These are phyloP conservation scores for Drosophila ercepeae DNA, from an alignment of 1,140 invertebrate genomes.

Conservation along the genomic window DNA sequence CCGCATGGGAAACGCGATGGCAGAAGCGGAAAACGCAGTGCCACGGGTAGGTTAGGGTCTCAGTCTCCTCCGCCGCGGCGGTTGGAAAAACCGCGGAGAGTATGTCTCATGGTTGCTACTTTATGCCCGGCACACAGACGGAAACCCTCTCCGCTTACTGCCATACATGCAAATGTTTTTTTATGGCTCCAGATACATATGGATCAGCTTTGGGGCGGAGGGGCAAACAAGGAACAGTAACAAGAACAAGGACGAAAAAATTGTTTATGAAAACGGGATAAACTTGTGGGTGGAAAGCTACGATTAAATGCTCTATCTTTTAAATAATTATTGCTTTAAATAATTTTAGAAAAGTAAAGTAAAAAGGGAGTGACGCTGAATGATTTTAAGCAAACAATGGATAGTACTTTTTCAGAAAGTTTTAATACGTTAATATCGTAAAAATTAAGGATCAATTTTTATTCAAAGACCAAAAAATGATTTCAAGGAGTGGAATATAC, in stretches of 20 bases:
- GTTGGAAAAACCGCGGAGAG: slow-evolving; percentile 10
- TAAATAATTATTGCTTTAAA: neutral
- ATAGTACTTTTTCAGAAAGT: no score
- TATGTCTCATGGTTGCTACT: slow-evolving; percentile 47
- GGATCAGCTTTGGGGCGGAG: slow-evolving; percentile 18
- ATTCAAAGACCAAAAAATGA: no score
- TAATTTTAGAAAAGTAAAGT: neutral
- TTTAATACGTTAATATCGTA: no score
- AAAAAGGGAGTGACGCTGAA: no score
- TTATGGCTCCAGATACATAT: slow-evolving; percentile 41
- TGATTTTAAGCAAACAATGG: no score
- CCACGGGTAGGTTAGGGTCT: slow-evolving; percentile 32
- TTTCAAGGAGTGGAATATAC: no score
- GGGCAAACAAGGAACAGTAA: slow-evolving; percentile 1
- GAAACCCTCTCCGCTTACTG: slow-evolving; percentile 13
- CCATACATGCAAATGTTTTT: slow-evolving; percentile 48
- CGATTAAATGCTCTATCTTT: neutral
- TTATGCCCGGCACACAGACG: slow-evolving; percentile 53
- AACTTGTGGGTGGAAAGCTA: neutral
- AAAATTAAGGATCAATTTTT: no score
- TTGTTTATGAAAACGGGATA: slow-evolving; percentile 62
- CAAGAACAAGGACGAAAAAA: slow-evolving; percentile 46
- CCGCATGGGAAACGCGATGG: slow-evolving; percentile 57
- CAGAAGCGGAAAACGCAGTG: slow-evolving; percentile 46
- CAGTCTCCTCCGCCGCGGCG: neutral